phyloP scores from a whole-genome alignment of 2,888 invertebrate genomes.

The Ichneumoninae sp. region DNA sequence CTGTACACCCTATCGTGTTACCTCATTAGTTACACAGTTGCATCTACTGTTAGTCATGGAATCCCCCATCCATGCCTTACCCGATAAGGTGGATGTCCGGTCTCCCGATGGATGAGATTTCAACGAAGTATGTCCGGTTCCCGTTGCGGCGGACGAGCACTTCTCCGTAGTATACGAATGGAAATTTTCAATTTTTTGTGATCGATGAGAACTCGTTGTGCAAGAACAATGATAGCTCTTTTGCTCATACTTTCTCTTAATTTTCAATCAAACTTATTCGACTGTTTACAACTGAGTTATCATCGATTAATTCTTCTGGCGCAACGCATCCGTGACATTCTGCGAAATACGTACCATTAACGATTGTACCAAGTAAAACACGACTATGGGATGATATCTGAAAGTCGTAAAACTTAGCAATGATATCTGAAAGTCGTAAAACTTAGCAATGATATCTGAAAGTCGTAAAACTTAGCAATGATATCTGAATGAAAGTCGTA shows the following conservation, averaged over 20 bases:
- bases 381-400: background rate
- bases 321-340: too few relatives aligned
- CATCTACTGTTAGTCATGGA: background rate
- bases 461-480: background rate
- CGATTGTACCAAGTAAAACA: too few relatives aligned
- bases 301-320: too few relatives aligned
- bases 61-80: background rate
- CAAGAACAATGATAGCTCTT: too few relatives aligned
- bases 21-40: background rate
- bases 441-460: too few relatives aligned
- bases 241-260: too few relatives aligned
- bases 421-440: background rate
- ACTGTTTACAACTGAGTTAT: background rate
- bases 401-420: too few relatives aligned
- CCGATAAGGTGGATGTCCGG: constrained; percentile 1
- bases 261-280: background rate
- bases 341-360: too few relatives aligned
- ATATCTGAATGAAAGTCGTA: background rate
- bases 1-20: constrained; percentile 1
- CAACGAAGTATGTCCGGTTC: background rate
- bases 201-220: background rate
- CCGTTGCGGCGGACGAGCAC: background rate
- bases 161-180: background rate
- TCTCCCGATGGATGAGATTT: background rate
- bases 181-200: background rate